Percentiles rank a stretch among this genome's conserved stretches.
Evolutionary conservation across 2,888 invertebrate genomes (phyloP).

Genomic region (Dolichopus griseipennis): DNA sequence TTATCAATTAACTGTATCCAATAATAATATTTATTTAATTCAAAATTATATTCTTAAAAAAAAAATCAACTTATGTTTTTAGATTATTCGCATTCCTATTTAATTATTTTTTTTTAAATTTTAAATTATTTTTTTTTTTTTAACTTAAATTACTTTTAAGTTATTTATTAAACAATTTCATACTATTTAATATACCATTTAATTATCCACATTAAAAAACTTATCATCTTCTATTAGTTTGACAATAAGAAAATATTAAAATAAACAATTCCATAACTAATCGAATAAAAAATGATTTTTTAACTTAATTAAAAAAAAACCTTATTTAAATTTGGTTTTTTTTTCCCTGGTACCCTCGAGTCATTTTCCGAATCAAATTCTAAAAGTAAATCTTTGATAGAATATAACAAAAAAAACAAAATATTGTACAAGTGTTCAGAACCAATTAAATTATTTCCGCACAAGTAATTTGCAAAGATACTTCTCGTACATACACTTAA

Average conservation of each 20-base stretch:
- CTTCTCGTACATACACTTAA: too few species aligned
- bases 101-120: too few species aligned
- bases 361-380: not conserved
- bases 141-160: too few species aligned
- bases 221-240: not conserved
- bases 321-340: not conserved
- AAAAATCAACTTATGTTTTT: too few species aligned
- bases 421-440: not conserved
- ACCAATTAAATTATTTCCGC: not conserved
- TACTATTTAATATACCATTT: not conserved
- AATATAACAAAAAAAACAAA: not conserved
- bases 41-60: too few species aligned
- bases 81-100: too few species aligned
- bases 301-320: not conserved
- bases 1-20: too few species aligned
- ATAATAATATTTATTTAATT: too few species aligned
- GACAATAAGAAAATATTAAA: not conserved
- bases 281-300: not conserved
- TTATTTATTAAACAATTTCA: too few species aligned
- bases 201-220: not conserved
- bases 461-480: not conserved
- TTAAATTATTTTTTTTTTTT: too few species aligned
- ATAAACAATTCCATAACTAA: not conserved
- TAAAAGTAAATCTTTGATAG: not conserved
- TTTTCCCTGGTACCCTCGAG: not conserved